A percentile compares a stretch with the other conserved stretches of the same genome.
These are phyloP conservation scores for Leucoraja erinaceus DNA, from an alignment of 2,113 vertebrate species.

Conservation along the genomic window DNA sequence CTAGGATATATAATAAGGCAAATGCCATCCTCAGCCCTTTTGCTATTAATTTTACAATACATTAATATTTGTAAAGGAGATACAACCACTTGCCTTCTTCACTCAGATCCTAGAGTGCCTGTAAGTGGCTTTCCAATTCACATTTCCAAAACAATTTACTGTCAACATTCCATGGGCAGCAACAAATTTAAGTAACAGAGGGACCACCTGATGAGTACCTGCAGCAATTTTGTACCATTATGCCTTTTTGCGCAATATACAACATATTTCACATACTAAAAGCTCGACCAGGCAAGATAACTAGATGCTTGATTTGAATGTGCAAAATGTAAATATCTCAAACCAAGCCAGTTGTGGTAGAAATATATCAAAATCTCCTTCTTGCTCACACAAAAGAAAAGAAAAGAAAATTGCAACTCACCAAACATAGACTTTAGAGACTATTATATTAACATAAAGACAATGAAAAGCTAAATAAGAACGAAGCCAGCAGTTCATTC, in stretches of 20 bases:
- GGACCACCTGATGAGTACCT: too few species aligned
- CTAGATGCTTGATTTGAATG: not conserved
- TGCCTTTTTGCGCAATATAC: not conserved
- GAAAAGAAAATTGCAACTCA: slow-evolving; percentile 19
- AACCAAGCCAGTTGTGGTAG: slow-evolving; percentile 5
- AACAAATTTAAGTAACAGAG: not conserved
- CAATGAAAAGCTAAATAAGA: slow-evolving; percentile 22
- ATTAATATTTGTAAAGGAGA: not conserved
- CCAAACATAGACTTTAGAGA: not conserved
- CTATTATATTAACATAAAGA: not conserved
- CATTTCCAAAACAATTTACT: not conserved
- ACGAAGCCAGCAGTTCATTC: slow-evolving; percentile 26
- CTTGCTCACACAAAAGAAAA: not conserved
- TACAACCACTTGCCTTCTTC: not conserved
- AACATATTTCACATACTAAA: not conserved
- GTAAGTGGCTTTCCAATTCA: not conserved
- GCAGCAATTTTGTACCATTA: not conserved
- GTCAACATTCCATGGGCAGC: not conserved
- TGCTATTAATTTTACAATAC: not conserved
- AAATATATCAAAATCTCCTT: slow-evolving; percentile 3
- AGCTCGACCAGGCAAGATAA: not conserved
- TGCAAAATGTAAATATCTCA: slow-evolving; percentile 7
- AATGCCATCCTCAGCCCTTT: not conserved
- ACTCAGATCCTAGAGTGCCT: not conserved
- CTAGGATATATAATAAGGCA: not conserved